Evolutionary conservation across 2,888 invertebrate species (phyloP), one percentile per base, ranked within the genome.

Genomic region (Eupithecia exiguata): DNA sequence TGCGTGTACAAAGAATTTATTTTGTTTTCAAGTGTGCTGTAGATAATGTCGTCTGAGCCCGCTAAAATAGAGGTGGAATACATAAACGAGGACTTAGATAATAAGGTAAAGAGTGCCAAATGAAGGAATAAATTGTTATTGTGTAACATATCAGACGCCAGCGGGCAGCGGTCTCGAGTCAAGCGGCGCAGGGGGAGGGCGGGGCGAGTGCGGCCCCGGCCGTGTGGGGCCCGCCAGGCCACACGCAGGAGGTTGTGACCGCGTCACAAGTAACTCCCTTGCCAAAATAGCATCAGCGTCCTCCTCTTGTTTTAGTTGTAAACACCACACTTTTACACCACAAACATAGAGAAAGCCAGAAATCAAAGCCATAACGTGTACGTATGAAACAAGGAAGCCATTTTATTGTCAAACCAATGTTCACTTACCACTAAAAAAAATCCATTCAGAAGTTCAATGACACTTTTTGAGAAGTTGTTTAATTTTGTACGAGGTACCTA

Each of bases 221-320:
- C 91, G 94, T 92, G 94, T 95, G 95, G 95, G 95, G 95, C 95
- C 93, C 93, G 92, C 86, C 93, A 93, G 92, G 93, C 93, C 94
- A 92, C 93, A 92, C 94, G 93, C 93, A 90, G 93, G 94, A 93
- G 95, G 95, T 95, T 95, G 95, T 95, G 95, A 95, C 95, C 94
- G 92, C 92, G 91, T 92, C 88, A 87, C 89, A 86, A 93, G 94
- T 88, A 90, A 94, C 94, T 93, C 94, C 94, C 94, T 94, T 90
- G 91, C 91, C 92, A 87, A 92, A 93, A 93, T 89, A 90, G 88
- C 86, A 88, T 86, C 90, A 85, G 84, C 85, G 84, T 90, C 89
- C 89, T 90, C 89, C 88, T 77, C 72, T 75, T 68, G 68, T 70
- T 72, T 68, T 40, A 61, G 68, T 62, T 67, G 16, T 62, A 62